Evolutionary conservation across 64 coral and sea anemone genomes (phyloP).

Genomic region (Stichodactyla mertensii): DNA sequence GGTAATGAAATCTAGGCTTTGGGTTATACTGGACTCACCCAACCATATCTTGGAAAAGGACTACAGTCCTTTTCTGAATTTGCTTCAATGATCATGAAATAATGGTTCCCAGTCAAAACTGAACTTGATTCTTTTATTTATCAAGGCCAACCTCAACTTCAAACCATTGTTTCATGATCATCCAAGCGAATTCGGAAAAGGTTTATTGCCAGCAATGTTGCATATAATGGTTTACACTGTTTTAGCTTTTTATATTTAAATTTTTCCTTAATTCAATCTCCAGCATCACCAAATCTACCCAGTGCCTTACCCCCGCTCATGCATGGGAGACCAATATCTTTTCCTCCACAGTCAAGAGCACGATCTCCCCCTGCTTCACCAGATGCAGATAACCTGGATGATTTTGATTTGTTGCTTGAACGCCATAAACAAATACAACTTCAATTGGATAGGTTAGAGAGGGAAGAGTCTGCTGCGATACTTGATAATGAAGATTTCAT

Average conservation of each 20-base stretch:
- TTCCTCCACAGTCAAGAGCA: background rate
- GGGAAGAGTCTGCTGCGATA: slow-evolving; percentile 58
- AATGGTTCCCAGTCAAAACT: too few relatives aligned
- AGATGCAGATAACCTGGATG: slow-evolving; percentile 45
- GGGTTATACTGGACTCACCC: too few relatives aligned
- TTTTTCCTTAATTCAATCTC: background rate
- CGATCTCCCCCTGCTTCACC: background rate
- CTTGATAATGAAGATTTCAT: slow-evolving; percentile 53
- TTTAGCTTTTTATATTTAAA: background rate
- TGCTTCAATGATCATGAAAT: too few relatives aligned
- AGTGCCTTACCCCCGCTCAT: background rate
- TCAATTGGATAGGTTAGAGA: slow-evolving; percentile 69
- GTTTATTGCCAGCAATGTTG: background rate
- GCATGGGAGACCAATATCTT: background rate
- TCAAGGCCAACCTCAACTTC: too few relatives aligned
- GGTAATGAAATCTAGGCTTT: too few relatives aligned
- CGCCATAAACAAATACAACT: slow-evolving; percentile 80
- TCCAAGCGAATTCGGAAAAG: too few relatives aligned
- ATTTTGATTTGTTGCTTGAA: slow-evolving; percentile 65
- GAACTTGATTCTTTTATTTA: too few relatives aligned
- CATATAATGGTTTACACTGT: background rate
- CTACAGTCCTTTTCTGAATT: too few relatives aligned
- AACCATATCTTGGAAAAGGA: too few relatives aligned
- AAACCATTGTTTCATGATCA: too few relatives aligned
- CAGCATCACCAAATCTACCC: slow-evolving; percentile 4